Evolutionary conservation across 2,888 invertebrate genomes (phyloP).

Genomic region (Torymus texanus): DNA sequence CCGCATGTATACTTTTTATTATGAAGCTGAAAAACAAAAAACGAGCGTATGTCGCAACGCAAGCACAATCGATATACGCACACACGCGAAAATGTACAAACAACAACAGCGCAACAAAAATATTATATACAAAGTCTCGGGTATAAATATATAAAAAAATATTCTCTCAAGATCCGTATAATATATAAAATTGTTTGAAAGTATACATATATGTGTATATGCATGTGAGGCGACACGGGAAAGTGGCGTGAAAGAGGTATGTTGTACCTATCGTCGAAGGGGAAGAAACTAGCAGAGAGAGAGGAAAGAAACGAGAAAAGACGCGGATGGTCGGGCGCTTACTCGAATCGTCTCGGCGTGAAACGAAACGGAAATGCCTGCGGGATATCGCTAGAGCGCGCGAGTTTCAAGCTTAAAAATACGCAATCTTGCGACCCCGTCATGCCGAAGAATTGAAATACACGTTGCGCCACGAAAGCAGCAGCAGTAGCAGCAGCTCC

Average conservation of each 20-base stretch:
- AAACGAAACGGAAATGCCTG: slow-evolving; percentile 73
- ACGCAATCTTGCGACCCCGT: slow-evolving; percentile 74
- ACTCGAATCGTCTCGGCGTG: slow-evolving; percentile 63
- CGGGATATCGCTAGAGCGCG: slow-evolving; percentile 55
- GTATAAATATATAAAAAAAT: too few species aligned
- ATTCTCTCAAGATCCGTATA: too few species aligned
- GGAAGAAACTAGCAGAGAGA: not conserved
- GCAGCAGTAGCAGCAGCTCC: slow-evolving; percentile 59
- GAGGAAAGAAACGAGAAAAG: slow-evolving; percentile 26
- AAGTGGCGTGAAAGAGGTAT: slow-evolving; percentile 51
- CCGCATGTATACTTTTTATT: not conserved
- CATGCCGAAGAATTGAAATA: slow-evolving; percentile 76
- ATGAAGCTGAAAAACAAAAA: not conserved
- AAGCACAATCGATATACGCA: too few species aligned
- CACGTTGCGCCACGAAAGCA: slow-evolving; percentile 61
- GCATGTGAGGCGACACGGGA: slow-evolving; percentile 19
- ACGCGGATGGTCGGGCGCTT: not conserved
- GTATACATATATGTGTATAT: not conserved
- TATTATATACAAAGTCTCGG: too few species aligned
- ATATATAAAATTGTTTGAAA: not conserved
- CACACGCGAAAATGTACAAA: too few species aligned
- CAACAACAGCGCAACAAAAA: too few species aligned
- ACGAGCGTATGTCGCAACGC: not conserved
- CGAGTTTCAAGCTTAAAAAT: slow-evolving; percentile 72
- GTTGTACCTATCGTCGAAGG: slow-evolving; percentile 13